Evolutionary conservation across 2,113 vertebrate species (phyloP).

Genomic region (Etheostoma spectabile): DNA sequence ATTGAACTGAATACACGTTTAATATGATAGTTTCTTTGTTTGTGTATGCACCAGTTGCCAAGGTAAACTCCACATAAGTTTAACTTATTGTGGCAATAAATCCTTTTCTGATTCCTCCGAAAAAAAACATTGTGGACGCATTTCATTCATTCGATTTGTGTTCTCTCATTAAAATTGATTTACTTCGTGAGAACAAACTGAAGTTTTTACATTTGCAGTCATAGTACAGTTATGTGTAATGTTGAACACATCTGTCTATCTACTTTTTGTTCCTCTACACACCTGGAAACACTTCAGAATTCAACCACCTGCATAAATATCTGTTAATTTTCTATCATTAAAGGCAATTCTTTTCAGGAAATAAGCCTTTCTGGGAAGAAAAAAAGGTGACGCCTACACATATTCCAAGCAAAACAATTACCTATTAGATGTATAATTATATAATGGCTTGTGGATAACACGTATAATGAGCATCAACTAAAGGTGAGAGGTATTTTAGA

Average conservation of each 20-base stretch:
- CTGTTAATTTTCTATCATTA: neutral
- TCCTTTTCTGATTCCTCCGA: neutral
- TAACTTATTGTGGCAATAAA: no score
- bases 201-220: neutral
- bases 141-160: neutral
- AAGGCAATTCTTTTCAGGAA: neutral
- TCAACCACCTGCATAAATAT: slow-evolving; percentile 10
- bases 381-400: neutral
- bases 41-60: no score
- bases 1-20: no score
- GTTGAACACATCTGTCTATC: neutral
- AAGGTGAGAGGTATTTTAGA: neutral
- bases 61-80: no score
- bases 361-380: neutral
- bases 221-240: neutral
- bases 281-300: neutral
- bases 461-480: neutral
- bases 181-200: neutral
- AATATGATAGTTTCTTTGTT: no score
- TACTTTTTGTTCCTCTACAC: neutral
- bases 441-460: neutral
- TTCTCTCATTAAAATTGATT: neutral
- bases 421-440: neutral
- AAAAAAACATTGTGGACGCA: neutral
- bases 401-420: neutral